Evolutionary conservation across 2,888 invertebrate species (phyloP), one percentile per base, ranked within the genome.

Genomic region (Agonopterix subpropinquella): DNA sequence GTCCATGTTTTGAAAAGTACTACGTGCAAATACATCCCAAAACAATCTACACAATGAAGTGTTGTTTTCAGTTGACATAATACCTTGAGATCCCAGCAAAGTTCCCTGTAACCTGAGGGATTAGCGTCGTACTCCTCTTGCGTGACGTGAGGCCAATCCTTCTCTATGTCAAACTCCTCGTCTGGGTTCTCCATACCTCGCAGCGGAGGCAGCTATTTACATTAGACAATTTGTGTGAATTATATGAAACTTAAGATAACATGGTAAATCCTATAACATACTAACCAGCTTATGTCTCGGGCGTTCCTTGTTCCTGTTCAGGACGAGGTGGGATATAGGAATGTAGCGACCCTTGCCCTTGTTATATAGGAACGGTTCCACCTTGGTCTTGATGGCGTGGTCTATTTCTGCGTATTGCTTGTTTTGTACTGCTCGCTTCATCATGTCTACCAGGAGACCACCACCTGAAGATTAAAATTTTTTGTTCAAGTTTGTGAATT

Each of bases 311-410:
- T 97, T 98, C 57, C 98, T 89, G 48, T 95, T 81, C 48, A 97
- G 89, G 2, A 98, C 97, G 49, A 99, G 81, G 69, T 97, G 95
- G 0, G 95, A 93, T 61, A 98, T 93, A 0, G 97, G 96, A 64
- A 98, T 94, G 79, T 96, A 94, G 51, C 95, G 93, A 0, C 99
- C 98, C 62, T 93, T 92, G 2, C 99, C 99, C 70, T 93, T 95
- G 74, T 98, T 97, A 80, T 98, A 98, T 15, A 99, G 84, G 77
- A 96, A 98, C 0, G 96, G 96, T 64, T 95, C 95, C n/a, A 98
- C 96, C 74, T 96, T 96, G 0, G 95, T 95, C 77, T 95, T 94
- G 50, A 98, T 96, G 0, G 96, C 95, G 74, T 97, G 95, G 78
- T 98, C 98, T 53, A 98, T 91, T 80, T 98, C 96, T 0, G 96